These are phyloP conservation scores for Standfussiana lucernea DNA, from an alignment of 2,888 invertebrate genomes.

Conservation along the genomic window DNA sequence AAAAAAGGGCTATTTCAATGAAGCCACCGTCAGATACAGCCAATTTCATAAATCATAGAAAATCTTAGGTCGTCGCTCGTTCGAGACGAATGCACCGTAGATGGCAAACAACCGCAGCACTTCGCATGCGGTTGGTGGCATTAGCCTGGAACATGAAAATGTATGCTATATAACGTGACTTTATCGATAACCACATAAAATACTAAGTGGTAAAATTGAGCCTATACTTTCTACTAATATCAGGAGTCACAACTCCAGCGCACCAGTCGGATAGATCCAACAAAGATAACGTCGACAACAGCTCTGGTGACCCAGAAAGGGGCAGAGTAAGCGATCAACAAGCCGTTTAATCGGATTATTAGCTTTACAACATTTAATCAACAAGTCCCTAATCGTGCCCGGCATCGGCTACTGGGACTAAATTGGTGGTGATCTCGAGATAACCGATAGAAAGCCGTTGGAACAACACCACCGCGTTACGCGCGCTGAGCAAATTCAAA, in stretches of 20 bases:
- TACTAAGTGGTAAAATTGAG: constrained; percentile 52
- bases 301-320: constrained; percentile 74
- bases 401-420: constrained; percentile 82
- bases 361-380: constrained; percentile 81
- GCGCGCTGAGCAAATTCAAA: constrained; percentile 82
- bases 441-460: constrained; percentile 87
- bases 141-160: constrained; percentile 77
- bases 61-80: constrained; percentile 78
- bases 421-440: constrained; percentile 82
- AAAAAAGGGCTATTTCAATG: background rate
- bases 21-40: constrained; percentile 5
- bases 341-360: constrained; percentile 81
- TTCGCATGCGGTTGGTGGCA: constrained; percentile 80
- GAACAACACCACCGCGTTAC: constrained; percentile 87
- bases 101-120: constrained; percentile 79
- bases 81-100: constrained; percentile 81
- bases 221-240: constrained; percentile 60
- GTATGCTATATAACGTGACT: constrained; percentile 75
- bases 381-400: constrained; percentile 77
- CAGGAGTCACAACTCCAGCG: constrained; percentile 60
- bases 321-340: constrained; percentile 72
- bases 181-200: constrained; percentile 71
- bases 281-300: constrained; percentile 67
- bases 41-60: constrained; percentile 72
- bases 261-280: constrained; percentile 60